Evolutionary conservation across 2,888 invertebrate genomes (phyloP).

Genomic region (Candidula unifasciata): DNA sequence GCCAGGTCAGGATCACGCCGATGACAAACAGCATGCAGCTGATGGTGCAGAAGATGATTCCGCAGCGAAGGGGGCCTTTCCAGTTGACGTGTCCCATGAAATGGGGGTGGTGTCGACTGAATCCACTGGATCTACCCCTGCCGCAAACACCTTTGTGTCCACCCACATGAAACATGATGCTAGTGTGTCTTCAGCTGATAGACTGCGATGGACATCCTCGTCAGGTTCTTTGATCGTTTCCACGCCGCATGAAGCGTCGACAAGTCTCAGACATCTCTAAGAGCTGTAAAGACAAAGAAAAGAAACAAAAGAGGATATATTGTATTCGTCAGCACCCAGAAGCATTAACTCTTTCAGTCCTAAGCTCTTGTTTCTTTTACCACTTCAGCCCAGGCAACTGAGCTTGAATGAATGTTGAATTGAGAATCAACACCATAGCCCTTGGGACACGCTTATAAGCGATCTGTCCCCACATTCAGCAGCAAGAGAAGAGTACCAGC

Average conservation of each 20-base stretch:
- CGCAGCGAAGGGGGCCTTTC: slow-evolving; percentile 48
- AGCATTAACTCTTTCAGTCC: too few species aligned
- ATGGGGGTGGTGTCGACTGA: slow-evolving; percentile 33
- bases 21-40: slow-evolving; percentile 49
- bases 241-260: neutral
- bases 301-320: too few species aligned
- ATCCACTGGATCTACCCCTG: slow-evolving; percentile 39
- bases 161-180: slow-evolving; percentile 43
- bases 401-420: too few species aligned
- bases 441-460: too few species aligned
- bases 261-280: too few species aligned
- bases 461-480: too few species aligned
- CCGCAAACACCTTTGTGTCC: slow-evolving; percentile 35
- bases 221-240: neutral
- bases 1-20: slow-evolving; percentile 50
- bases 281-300: too few species aligned
- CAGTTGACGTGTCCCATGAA: slow-evolving; percentile 42
- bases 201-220: neutral
- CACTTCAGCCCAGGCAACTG: too few species aligned
- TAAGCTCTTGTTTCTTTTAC: too few species aligned
- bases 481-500: too few species aligned
- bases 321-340: too few species aligned
- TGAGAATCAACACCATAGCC: too few species aligned
- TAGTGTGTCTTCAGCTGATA: neutral
- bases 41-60: slow-evolving; percentile 42